These are phyloP conservation scores for Spodoptera picta DNA, from an alignment of 2,888 invertebrate species.

Conservation along the genomic window DNA sequence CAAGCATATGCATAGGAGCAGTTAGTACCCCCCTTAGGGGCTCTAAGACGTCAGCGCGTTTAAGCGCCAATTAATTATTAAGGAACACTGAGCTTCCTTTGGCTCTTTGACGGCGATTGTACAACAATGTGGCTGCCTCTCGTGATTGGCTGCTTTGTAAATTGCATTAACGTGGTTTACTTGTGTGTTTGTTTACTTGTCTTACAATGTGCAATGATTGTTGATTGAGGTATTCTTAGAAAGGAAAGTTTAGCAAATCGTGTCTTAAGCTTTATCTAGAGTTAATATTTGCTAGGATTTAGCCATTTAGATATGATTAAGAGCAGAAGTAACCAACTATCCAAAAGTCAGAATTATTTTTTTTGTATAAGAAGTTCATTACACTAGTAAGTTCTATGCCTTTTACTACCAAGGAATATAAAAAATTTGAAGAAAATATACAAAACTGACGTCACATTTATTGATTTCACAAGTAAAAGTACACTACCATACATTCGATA, in stretches of 20 bases:
- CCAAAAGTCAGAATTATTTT: no score
- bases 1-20: constrained; percentile 78
- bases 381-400: no score
- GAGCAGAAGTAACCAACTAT: no score
- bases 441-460: not conserved
- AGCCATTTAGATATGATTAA: no score
- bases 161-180: constrained; percentile 79
- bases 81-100: constrained; percentile 82
- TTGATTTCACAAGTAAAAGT: constrained; percentile 17
- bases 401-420: no score
- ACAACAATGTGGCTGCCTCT: constrained; percentile 85
- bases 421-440: no score
- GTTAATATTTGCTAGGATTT: no score
- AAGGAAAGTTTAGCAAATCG: no score
- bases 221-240: constrained; percentile 29
- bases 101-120: constrained; percentile 84
- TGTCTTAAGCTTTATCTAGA: no score
- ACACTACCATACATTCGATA: constrained; percentile 36
- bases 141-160: constrained; percentile 86
- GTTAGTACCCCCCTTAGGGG: constrained; percentile 78
- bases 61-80: constrained; percentile 88
- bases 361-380: no score
- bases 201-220: constrained; percentile 24
- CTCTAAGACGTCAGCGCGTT: constrained; percentile 85
- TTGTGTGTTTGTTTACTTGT: constrained; percentile 61